Base-by-base conservation (phyloP, 2,797 vertebrate genomes). In the Xiphorhynchus erythropygius region DNA sequence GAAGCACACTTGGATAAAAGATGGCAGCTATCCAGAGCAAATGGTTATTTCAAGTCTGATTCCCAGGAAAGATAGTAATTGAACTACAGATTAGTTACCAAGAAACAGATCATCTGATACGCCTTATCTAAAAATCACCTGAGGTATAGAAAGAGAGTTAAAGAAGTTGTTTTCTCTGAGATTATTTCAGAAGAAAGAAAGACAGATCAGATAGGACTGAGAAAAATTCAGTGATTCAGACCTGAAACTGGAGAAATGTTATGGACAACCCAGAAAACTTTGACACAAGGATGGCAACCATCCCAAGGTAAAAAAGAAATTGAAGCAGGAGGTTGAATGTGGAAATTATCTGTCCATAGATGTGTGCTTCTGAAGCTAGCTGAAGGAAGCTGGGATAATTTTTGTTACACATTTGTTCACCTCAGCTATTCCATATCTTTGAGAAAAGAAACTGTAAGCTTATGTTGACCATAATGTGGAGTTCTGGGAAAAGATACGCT, bases 11-110 rank as follows among this genome's bases (percentile, higher is more conserved):
- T 68, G 50, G 65, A 86, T 91, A 78, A 93, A 93, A 88, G 83
- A 91, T 82, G 74, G 77, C 59, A 86, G 65, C 63, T 56, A 69
- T 79, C 74, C 92, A 94, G 74, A 90, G 74, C 55, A 93, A 96
- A 90, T 1, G 25, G 74, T 78, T 95, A 86, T 84, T 95, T 95
- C 74, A 67, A 79, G 41, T 67, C 69, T 93, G 88, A 84, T 69
- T 88, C 84, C 55, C 67, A 76, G 63, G 63, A 67, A 91, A 93
- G 77, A 81, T 5, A 71, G 59, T 24, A 82, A 76, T 30, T 93
- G 70, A 91, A 81, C n/a, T 33, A 55, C 59, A 84, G 77, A 84
- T 84, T 81, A 81, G 65, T 65, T 86, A 87, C 35, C 2, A 6
- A 94, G 89, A 94, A 95, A 87, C 53, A 81, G 52, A 92, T 92